Base-by-base conservation (phyloP, 2,888 invertebrate species). In the Elysia crispata region DNA sequence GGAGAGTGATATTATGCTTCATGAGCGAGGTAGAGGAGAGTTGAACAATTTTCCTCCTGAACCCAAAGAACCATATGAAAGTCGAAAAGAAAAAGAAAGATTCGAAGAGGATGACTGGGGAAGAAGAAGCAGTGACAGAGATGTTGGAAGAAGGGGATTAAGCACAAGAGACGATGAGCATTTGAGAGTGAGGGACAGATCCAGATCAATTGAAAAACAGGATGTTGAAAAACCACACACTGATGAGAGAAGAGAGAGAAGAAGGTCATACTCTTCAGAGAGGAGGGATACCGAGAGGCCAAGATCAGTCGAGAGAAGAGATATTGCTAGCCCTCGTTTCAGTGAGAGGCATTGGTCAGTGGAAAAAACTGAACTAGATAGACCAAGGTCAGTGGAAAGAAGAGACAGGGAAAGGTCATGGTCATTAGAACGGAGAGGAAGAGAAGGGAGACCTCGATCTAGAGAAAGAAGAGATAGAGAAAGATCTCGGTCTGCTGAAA, bases 31-130 rank as follows among this genome's bases (percentile, higher is more conserved):
- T 20, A 66, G 82, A 41, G 84, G 84, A 41, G 41, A 41, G 3
- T 41, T 41, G 62, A 81, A 64, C 70, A 76, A 79, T 13, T 83
- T 85, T 50, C 84, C 85, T 20, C 83, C 86, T 15, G 86, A 86
- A 62, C 85, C 86, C 0, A 83, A 83, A 66, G 85, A 85, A 33
- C 86, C 85, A 0, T 85, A 82, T 79, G 83, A 85, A 20, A 30
- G 49, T 20, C 62, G 85, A 15, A 67, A 84, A 76, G 77, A 85
- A 1, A 76, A 76, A 33, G 72, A 72, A 30, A 33, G 67, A 18
- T 57, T 3, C 5, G 25, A 66, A 66, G 62, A 81, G 78, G 18
- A 76, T 69, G 25, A 41, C 11, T 28, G 67, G 67, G 25, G 25
- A 66, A 66, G 62, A 81, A 80, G 18, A 76, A 73, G 25, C 81